Percentiles rank a stretch among this genome's conserved stretches.
These are phyloP conservation scores for Sternarchorhynchus goeldii DNA, from an alignment of 2,797 vertebrate species.

Conservation along the genomic window DNA sequence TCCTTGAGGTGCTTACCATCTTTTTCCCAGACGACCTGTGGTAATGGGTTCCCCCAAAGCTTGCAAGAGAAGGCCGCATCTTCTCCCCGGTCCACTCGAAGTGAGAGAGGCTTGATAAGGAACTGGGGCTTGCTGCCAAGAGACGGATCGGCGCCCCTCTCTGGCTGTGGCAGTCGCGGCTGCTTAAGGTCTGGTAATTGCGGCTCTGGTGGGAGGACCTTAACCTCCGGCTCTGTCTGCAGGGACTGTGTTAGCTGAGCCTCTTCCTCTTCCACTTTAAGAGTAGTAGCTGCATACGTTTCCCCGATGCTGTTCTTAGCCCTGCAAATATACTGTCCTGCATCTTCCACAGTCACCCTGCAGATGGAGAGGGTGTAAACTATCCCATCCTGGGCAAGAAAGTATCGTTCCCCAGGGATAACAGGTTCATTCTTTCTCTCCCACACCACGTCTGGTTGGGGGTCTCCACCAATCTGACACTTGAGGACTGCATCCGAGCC, in stretches of 20 bases:
- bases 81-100: constrained; percentile 82
- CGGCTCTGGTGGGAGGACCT: constrained; percentile 40
- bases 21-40: constrained; percentile 87
- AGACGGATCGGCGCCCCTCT: constrained; percentile 57
- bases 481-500: constrained; percentile 82
- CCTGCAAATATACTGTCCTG: constrained; percentile 91
- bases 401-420: constrained; percentile 74
- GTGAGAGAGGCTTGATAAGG: constrained; percentile 82
- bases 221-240: constrained; percentile 55
- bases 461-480: constrained; percentile 89
- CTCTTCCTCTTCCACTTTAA: constrained; percentile 78
- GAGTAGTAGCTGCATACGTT: constrained; percentile 85
- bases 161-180: background rate
- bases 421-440: constrained; percentile 85
- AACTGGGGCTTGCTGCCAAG: constrained; percentile 76
- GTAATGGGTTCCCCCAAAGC: constrained; percentile 81
- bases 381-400: constrained; percentile 81
- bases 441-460: constrained; percentile 87
- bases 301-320: constrained; percentile 87
- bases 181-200: constrained; percentile 39
- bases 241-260: constrained; percentile 48
- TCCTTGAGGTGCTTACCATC: constrained; percentile 87
- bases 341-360: constrained; percentile 77
- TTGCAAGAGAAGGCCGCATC: constrained; percentile 87
- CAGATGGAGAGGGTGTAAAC: constrained; percentile 83